Evolutionary conservation across 2,797 vertebrate genomes (phyloP).

Genomic region (Podarcis lilfordi): DNA sequence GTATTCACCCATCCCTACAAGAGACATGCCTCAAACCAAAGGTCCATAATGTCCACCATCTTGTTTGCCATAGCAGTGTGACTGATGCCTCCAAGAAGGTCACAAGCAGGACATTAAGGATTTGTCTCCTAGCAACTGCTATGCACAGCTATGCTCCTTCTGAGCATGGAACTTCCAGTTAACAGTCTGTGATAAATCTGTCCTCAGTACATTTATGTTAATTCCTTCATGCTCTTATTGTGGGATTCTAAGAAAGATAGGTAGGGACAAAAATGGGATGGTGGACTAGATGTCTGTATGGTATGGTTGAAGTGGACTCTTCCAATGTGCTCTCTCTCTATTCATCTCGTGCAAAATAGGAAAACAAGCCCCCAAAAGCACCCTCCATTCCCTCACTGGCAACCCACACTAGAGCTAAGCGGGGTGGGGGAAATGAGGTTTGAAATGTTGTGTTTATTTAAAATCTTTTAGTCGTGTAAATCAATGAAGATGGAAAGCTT

Average conservation of each 20-base stretch:
- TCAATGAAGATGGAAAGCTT: neutral
- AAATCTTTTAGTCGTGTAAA: neutral
- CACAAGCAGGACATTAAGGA: neutral
- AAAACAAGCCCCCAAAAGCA: neutral
- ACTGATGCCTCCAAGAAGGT: neutral
- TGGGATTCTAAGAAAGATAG: too few species aligned
- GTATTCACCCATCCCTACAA: neutral
- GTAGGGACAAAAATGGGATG: too few species aligned
- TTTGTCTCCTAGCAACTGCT: neutral
- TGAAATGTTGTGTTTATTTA: slow-evolving; percentile 28
- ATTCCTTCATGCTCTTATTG: neutral
- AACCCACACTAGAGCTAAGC: accelerated
- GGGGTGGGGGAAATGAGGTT: neutral
- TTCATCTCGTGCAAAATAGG: neutral
- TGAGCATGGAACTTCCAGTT: neutral
- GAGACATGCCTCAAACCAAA: neutral
- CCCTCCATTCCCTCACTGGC: neutral
- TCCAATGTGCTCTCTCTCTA: too few species aligned
- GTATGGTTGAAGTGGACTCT: neutral
- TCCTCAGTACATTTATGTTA: neutral
- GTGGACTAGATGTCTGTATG: neutral
- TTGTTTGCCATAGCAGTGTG: neutral
- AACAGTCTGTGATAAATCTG: neutral
- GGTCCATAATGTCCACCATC: neutral
- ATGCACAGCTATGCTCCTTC: neutral